Percentiles rank a stretch among this genome's conserved stretches.
Evolutionary conservation across 2,888 invertebrate genomes (phyloP).

Genomic region (Erebia aethiops): DNA sequence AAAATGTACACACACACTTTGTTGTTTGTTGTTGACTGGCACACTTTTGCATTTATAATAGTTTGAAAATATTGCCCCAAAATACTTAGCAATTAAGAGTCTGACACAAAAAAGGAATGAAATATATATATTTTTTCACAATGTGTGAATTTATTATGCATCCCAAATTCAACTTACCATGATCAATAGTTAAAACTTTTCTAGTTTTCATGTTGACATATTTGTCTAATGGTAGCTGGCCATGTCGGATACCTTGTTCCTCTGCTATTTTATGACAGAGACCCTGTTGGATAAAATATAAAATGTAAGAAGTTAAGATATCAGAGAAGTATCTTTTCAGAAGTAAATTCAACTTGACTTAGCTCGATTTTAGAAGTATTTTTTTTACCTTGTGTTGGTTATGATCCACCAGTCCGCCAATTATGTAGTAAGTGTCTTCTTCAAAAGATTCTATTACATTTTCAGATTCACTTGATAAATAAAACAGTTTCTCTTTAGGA

Average conservation of each 20-base stretch:
- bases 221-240: conserved; percentile 93
- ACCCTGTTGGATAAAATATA: conserved; percentile 81
- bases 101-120: not conserved
- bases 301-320: no score
- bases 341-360: not conserved
- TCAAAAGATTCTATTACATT: conserved; percentile 90
- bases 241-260: conserved; percentile 90
- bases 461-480: conserved; percentile 96
- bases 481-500: conserved; percentile 90
- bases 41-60: no score
- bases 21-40: no score
- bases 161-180: conserved; percentile 84
- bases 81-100: no score
- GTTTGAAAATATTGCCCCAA: no score
- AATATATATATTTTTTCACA: not conserved
- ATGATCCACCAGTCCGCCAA: conserved; percentile 99
- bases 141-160: not conserved
- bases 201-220: conserved; percentile 95
- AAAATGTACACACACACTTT: no score
- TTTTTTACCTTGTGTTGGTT: conserved; percentile 92
- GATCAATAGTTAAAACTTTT: conserved; percentile 97
- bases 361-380: not conserved
- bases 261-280: conserved; percentile 92
- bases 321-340: no score
- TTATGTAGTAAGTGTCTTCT: conserved; percentile 92